Evolutionary conservation across 2,888 invertebrate species (phyloP), one percentile per base, ranked within the genome.

Genomic region (Cosmopolites sordidus): DNA sequence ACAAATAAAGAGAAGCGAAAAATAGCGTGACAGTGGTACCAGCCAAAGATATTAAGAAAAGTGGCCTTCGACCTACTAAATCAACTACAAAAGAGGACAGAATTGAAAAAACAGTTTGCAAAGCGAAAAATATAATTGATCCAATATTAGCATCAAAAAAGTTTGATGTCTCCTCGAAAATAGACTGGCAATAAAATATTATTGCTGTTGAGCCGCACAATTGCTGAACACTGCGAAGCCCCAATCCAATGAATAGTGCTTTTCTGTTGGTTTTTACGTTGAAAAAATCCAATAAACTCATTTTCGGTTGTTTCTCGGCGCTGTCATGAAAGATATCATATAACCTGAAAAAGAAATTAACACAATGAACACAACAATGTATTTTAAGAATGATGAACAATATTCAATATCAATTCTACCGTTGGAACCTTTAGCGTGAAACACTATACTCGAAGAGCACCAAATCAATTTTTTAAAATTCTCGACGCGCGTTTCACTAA

Each of bases 141-240:
- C 66, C 67, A 2, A 61, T 56, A 22, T 56, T 66, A 2, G 78
- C 72, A 1, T 77, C 74, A 1, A 77, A 59, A 22, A 72, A 62
- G 53, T 72, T 73, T 9, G 69, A 68, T 0, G 72, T 64, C 40
- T 75, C 74, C 11, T 75, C 61, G 17, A 78, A 71, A 8, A 78
- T 71, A 0, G 75, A 75, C 58, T 83, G 81, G 1, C 82, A 79
- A 64, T 83, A 83, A 5, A 83, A 80, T 0, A 82, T 78, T 1
- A 84, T 77, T 0, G 82, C 82, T 18, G 81, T 82, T 46, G 81
- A 80, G 1, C 84, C 84, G 60, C 81, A 81, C 17, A 83, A 64
- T 56, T 73, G 73, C 52, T 81, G 81, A 16, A 79, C 73, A 2
- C 76, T 68, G 67, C 79, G 74, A 6, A 87, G 72, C 9, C 81